A percentile compares a stretch with the other conserved stretches of the same genome.
phyloP scores from a whole-genome alignment of 2,113 vertebrate genomes.

The Grantiella picta region DNA sequence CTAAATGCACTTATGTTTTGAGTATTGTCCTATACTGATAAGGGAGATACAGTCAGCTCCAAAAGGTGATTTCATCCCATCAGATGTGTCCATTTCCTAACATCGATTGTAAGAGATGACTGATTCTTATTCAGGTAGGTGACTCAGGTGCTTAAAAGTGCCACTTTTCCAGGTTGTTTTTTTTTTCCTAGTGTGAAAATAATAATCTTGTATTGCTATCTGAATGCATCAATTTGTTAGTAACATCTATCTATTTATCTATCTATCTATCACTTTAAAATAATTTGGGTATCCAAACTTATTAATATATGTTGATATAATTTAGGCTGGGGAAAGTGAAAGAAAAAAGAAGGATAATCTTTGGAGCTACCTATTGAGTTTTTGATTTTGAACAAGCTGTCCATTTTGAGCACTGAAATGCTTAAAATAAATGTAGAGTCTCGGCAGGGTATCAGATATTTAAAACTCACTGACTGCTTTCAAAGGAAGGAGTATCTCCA shows the following conservation, averaged over 20 bases:
- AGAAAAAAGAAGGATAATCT: not conserved
- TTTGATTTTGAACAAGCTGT: not conserved
- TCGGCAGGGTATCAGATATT: not conserved
- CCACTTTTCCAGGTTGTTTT: not conserved
- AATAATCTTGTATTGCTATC: not conserved
- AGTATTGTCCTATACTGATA: not conserved
- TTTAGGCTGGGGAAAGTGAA: rapidly evolving
- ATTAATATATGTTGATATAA: not conserved
- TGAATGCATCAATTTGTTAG: not conserved
- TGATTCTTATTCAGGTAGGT: not conserved
- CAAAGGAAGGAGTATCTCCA: not conserved
- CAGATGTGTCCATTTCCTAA: not conserved
- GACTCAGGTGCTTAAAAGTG: not conserved
- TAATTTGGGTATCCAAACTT: not conserved
- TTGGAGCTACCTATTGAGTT: not conserved
- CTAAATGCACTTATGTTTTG: not conserved
- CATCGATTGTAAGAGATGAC: not conserved
- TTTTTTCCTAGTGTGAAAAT: not conserved
- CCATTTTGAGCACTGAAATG: not conserved
- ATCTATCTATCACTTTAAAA: not conserved
- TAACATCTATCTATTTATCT: not conserved
- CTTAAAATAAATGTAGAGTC: not conserved
- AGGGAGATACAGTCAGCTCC: not conserved
- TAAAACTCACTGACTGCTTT: not conserved
- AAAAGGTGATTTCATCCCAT: not conserved